A percentile compares a stretch with the other conserved stretches of the same genome.
phyloP scores from a whole-genome alignment of 2,888 invertebrate genomes.

The Megaustenia siamemsis region DNA sequence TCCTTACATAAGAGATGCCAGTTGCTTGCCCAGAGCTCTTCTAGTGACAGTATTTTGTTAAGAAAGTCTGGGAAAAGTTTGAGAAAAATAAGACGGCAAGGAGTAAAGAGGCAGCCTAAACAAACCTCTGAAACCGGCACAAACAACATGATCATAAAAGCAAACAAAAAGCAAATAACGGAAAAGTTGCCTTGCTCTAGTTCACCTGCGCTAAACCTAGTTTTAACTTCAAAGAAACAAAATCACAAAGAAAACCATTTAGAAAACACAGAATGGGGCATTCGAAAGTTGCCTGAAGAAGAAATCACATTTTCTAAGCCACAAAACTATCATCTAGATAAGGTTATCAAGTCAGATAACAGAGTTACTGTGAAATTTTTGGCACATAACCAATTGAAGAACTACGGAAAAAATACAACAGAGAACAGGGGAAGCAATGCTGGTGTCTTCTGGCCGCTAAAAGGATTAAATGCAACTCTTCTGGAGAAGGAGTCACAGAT shows the following conservation, averaged over 20 bases:
- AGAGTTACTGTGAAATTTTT: not conserved
- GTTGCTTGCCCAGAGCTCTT: not conserved
- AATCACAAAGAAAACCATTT: not conserved
- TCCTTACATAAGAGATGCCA: not conserved
- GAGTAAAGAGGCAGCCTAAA: too few species aligned
- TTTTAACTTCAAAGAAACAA: not conserved
- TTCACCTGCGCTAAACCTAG: not conserved
- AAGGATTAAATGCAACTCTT: constrained; percentile 24
- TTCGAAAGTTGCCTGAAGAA: constrained; percentile 16
- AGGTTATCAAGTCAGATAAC: constrained; percentile 11
- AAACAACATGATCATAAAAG: not conserved
- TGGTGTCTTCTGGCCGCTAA: not conserved
- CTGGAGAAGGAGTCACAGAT: constrained; percentile 29
- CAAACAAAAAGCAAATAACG: not conserved
- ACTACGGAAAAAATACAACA: not conserved
- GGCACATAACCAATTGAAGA: not conserved
- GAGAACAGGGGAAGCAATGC: not conserved
- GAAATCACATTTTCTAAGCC: constrained; percentile 27
- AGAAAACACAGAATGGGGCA: not conserved
- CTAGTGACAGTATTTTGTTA: constrained; percentile 12
- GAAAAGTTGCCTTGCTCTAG: not conserved
- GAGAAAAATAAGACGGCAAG: not conserved
- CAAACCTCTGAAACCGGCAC: too few species aligned
- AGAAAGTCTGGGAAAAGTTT: not conserved
- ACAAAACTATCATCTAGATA: constrained; percentile 13